Evolutionary conservation across 2,888 invertebrate genomes (phyloP), one percentile per base, ranked within the genome.

Genomic region (Caenorhabditis sp.): DNA sequence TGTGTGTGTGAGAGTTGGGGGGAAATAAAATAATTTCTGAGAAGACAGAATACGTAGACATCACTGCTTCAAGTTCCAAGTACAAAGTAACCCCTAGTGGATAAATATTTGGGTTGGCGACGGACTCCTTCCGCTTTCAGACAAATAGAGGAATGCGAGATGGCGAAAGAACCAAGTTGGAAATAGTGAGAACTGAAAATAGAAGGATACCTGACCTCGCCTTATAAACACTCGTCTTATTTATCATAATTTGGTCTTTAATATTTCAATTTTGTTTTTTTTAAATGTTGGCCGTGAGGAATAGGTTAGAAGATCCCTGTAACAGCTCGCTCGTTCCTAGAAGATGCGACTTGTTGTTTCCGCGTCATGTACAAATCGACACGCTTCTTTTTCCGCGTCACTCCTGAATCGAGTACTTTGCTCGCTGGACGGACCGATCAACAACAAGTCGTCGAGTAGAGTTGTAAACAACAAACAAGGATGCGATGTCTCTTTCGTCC

Each of bases 401-500:
- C 35, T 53, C 13, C 11, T 64, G 20, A 32, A 26, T 18, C n/a
- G n/a, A 51, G 60, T 61, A 60, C 69, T 60, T 70, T 53, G 70
- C 37, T 70, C 61, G 40, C n/a, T n/a, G n/a, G n/a, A n/a, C 24
- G 20, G 51, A 50, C 58, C 56, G 55, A 60, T 51, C 65, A 65
- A 65, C 58, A 65, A 62, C n/a, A n/a, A 18, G 22, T 32, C 26
- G 35, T 24, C 28, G 55, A 13, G 35, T 32, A 26, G 44, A 20
- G 65, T 51, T 65, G 65, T 74, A 74, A 74, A 74, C 64, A 74
- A 74, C 50, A 74, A 74, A 74, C 74, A 74, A 65, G 74, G 65
- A 47, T n/a, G 58, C 15, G 4, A 28, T 24, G 32, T 15, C 40
- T 47, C 47, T 2, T 47, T 40, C n/a, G n/a, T 13, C 40, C 40